These are phyloP conservation scores for Tor tambroides DNA, from an alignment of 2,113 vertebrate species.

Conservation along the genomic window DNA sequence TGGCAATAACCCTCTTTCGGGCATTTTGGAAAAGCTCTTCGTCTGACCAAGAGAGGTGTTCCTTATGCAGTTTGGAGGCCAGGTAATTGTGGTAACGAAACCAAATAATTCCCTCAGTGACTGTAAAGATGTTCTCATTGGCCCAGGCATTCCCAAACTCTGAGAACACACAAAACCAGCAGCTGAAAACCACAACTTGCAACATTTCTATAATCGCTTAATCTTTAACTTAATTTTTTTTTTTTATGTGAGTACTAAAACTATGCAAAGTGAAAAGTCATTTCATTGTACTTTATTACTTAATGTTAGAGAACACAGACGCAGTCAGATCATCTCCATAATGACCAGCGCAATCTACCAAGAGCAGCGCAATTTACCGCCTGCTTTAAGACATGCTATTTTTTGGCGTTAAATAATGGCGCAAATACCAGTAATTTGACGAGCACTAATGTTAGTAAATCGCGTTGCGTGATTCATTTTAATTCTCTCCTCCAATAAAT, in stretches of 20 bases:
- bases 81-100: conserved; percentile 92
- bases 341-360: too few relatives aligned
- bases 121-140: conserved; percentile 89
- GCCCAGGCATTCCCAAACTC: conserved; percentile 89
- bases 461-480: too few relatives aligned
- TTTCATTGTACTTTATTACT: not conserved
- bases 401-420: too few relatives aligned
- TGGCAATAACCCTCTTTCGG: conserved; percentile 87
- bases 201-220: not conserved
- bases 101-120: conserved; percentile 87
- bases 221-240: too few relatives aligned
- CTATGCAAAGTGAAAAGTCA: not conserved
- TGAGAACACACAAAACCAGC: conserved; percentile 62
- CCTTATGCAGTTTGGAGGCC: conserved; percentile 71
- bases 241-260: not conserved
- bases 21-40: conserved; percentile 90
- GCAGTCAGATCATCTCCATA: too few relatives aligned
- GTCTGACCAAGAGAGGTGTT: conserved; percentile 83
- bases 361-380: too few relatives aligned
- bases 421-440: too few relatives aligned
- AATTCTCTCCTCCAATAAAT: too few relatives aligned
- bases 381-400: too few relatives aligned
- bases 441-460: too few relatives aligned
- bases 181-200: conserved; percentile 43
- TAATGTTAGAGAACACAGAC: too few relatives aligned